phyloP scores from a whole-genome alignment of 2,113 vertebrate species.

The Mustelus asterias region DNA sequence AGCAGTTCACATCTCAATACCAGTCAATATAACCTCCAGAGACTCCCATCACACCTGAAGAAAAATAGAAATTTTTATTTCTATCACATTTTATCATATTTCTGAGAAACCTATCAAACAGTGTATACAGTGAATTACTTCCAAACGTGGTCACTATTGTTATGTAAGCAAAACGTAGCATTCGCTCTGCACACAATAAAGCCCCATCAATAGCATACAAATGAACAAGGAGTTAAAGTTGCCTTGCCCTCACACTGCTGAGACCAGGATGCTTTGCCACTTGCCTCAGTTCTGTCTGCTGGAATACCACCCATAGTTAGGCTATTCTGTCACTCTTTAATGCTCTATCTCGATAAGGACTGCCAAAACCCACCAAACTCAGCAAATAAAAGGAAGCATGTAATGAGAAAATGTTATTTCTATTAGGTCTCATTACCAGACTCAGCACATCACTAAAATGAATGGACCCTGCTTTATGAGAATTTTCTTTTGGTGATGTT shows the following conservation, averaged over 20 bases:
- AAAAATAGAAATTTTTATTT: not conserved
- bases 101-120: not conserved
- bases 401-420: no score
- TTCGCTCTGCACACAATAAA: not conserved
- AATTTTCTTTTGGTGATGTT: not conserved
- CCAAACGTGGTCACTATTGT: not conserved
- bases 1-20: not conserved
- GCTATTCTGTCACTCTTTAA: not conserved
- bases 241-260: not conserved
- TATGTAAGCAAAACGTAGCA: not conserved
- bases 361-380: no score
- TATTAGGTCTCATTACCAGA: not conserved
- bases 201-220: not conserved
- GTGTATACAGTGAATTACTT: not conserved
- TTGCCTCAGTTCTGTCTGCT: not conserved
- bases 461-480: not conserved
- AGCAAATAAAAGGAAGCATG: no score
- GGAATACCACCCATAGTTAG: not conserved
- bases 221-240: not conserved
- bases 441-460: not conserved
- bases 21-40: not conserved
- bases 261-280: not conserved
- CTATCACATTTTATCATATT: not conserved
- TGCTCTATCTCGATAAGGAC: no score
- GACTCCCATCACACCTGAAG: not conserved